Evolutionary conservation across 2,113 vertebrate species (phyloP), one percentile per base, ranked within the genome.

Genomic region (Oceanodroma tethys): DNA sequence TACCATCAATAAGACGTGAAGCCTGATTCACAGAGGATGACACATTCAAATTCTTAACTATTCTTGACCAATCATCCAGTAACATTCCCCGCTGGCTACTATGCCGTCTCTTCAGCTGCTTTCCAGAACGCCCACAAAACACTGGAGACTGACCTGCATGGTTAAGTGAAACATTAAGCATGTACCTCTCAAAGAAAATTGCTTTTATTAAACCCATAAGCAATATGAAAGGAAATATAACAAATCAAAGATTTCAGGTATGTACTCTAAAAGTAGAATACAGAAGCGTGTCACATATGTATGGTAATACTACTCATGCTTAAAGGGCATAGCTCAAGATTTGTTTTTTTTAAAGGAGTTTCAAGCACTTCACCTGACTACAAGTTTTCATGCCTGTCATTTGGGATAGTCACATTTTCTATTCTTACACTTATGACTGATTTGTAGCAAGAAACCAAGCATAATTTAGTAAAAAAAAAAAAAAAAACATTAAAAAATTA

Each of bases 11-110:
- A 67, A 99, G 99, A 40, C 99, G 99, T 2, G 99, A 99, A 13
- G 99, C 99, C 97, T 99, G 99, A 98, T 99, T 99, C 56, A 99
- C 98, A 0, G 99, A 99, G 1, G 99, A 99, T 0, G 99, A 99
- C 38, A 99, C 99, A 2, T 98, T 99, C 80, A 99, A 97, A 95
- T 97, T 99, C 98, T 99, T 99, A 80, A 99, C 99, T 82, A 99
- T 99, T 32, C 99, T 98, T 26, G 99, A 99, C 99, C 99, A 99
- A 68, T 99, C 99, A 36, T 99, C 99, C 20, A 99, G 98, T 71
- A 99, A 96, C 99, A 99, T 99, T 71, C 99, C 99, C 7, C 99
- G 98, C 95, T 99, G 99, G 63, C 98, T 99, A 91, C 98, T 99
- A 88, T 99, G 99, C 50, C 99, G 98, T 32, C 99, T 98, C 96